phyloP scores from a whole-genome alignment of 2,888 invertebrate species.

The Pachycephus smyrnensis region DNA sequence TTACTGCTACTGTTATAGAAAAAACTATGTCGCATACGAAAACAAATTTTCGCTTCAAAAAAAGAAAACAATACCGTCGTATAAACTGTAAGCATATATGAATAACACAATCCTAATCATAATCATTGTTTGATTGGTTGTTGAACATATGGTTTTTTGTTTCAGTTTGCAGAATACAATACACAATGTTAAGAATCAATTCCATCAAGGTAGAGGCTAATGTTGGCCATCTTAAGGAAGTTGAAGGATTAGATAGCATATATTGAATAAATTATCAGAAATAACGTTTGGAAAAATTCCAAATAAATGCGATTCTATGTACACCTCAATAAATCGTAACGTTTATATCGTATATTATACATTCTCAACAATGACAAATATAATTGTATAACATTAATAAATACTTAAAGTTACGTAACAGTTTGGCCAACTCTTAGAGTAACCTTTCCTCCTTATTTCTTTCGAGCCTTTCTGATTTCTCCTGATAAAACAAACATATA shows the following conservation, averaged over 20 bases:
- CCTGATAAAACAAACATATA: neutral
- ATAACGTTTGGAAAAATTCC: neutral
- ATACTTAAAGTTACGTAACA: neutral
- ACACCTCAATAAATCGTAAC: neutral
- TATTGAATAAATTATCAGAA: constrained; percentile 39
- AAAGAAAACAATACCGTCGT: constrained; percentile 82
- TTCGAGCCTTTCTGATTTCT: neutral
- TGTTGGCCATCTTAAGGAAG: constrained; percentile 69
- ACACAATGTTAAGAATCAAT: constrained; percentile 83
- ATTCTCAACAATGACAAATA: neutral
- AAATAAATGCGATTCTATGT: neutral
- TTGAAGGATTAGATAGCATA: constrained; percentile 64
- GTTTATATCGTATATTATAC: neutral
- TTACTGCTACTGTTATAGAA: constrained; percentile 86
- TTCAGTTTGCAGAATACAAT: constrained; percentile 74
- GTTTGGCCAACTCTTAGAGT: neutral
- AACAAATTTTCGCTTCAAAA: constrained; percentile 80
- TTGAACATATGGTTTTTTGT: constrained; percentile 36
- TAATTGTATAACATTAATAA: neutral
- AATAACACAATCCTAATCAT: constrained; percentile 12
- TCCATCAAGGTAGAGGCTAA: constrained; percentile 73
- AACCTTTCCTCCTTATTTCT: neutral
- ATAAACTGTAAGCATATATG: constrained; percentile 74
- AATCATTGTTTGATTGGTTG: constrained; percentile 24
- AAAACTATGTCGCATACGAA: constrained; percentile 86